Evolutionary conservation across 1,140 invertebrate species (phyloP), one percentile per base, ranked within the genome.

Genomic region (Ostrea denselamellosa): DNA sequence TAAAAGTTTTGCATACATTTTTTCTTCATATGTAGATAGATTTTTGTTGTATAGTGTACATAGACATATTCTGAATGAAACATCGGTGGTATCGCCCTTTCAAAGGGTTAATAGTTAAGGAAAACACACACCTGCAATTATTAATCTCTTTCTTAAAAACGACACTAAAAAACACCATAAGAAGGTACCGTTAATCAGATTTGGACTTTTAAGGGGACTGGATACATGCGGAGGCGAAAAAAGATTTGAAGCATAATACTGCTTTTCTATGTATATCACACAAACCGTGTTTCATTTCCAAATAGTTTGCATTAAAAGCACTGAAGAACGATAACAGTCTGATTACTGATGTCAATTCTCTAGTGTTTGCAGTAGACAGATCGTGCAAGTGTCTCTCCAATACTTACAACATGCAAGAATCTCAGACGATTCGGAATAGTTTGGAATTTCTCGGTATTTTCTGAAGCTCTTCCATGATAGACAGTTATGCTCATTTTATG

Each of bases 401-500:
- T 62, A 62, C 58, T 62, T 62, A 19, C 17, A 62, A 62, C 58
- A 62, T 62, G 58, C 58, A 62, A 62, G 58, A 17, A 77, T 77
- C 68, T 12, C 25, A 77, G 22, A 34, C 22, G 25, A 77, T 77
- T 34, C 68, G 8, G 28, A n/a, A n/a, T 17, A 62, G n/a, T 62
- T 62, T 62, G n/a, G 68, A 77, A 77, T 77, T 71, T 71, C 65
- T 71, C 68, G 68, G 68, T 77, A 77, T 34, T 77, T 77, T 22
- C 68, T 34, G 68, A 77, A 28, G 68, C 68, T 28, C 68, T 77
- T 77, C 68, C 25, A 34, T 77, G 68, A 77, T 25, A 77, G 68
- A 77, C 68, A 77, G 68, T 77, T 77, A 77, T 77, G 68, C 28
- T 77, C 28, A 12, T 77, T 77, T 77, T 77, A 77, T 77, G 68